Base-by-base conservation (phyloP, 1,140 invertebrate species). In the Orchestia grillus region DNA sequence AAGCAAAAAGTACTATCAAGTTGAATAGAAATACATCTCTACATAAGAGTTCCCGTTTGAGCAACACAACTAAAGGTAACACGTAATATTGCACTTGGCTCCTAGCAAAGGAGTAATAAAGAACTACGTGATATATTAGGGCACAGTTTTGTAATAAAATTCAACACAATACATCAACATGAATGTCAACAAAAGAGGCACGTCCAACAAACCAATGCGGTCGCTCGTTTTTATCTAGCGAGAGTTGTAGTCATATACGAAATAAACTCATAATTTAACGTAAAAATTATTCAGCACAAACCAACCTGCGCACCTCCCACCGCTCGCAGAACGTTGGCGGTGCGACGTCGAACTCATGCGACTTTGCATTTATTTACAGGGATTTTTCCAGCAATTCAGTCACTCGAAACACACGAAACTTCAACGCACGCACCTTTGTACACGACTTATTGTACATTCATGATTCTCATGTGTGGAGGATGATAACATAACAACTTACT, bases 1-100 rank as follows among this genome's bases (percentile, higher is more conserved):
- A 77, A 77, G 62, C 62, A 77, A 77, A 77, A 77, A 77, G 62
- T 77, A 77, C 62, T 77, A 77, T 77, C 62, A 77, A 77, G 62
- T 77, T 77, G 62, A 77, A 77, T 77, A 77, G 28, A 77, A 23
- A 3, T 77, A 77, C 62, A 77, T 15, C 62, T 77, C 62, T 8
- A 77, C 62, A 36, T 77, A 77, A 77, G 36, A 77, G 28, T 36
- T 36, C 62, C 62, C 62, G 11, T 77, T 77, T 77, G 62, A 77
- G 62, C 62, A 77, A 77, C 62, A 77, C 62, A 77, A n/a, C n/a
- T n/a, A n/a, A 77, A 77, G 36, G 28, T 77, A 77, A 77, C 62
- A 77, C 62, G 62, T 36, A 77, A 77, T 77, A 77, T 77, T 77
- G 62, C 62, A 77, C 62, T 77, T 77, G 62, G 62, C 62, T 77